These are phyloP conservation scores for Euplagia quadripunctaria DNA, from an alignment of 2,888 invertebrate genomes.

Conservation along the genomic window DNA sequence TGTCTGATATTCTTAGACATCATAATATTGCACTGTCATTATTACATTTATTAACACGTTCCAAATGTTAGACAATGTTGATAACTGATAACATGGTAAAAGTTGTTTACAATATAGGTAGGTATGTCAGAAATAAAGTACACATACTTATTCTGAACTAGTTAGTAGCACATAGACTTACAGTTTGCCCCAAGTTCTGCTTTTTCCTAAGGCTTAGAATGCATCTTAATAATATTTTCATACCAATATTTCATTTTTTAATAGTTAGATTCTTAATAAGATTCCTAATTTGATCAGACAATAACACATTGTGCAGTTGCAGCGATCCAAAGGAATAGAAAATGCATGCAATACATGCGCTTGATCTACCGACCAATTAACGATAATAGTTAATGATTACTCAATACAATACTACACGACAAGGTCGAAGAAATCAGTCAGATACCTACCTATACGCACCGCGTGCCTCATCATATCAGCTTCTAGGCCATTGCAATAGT, in stretches of 20 bases:
- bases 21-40: neutral
- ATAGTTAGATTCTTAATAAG: neutral
- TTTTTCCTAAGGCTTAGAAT: neutral
- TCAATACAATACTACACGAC: conserved; percentile 32
- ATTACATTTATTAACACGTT: neutral
- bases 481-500: neutral
- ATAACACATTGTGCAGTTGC: conserved; percentile 8
- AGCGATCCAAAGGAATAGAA: conserved; percentile 27
- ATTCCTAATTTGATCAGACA: neutral
- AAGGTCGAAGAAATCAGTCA: conserved; percentile 51
- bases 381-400: conserved; percentile 37
- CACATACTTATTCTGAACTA: neutral
- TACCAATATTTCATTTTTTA: too few species aligned
- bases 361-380: conserved; percentile 35
- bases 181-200: too few species aligned
- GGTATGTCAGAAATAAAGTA: neutral
- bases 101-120: neutral
- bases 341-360: conserved; percentile 25
- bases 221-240: neutral
- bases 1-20: neutral
- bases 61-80: neutral
- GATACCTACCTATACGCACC: conserved; percentile 15
- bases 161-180: neutral
- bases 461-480: neutral
- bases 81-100: neutral